Evolutionary conservation across 1,140 invertebrate genomes (phyloP).

Genomic region (Ceratina japonica): DNA sequence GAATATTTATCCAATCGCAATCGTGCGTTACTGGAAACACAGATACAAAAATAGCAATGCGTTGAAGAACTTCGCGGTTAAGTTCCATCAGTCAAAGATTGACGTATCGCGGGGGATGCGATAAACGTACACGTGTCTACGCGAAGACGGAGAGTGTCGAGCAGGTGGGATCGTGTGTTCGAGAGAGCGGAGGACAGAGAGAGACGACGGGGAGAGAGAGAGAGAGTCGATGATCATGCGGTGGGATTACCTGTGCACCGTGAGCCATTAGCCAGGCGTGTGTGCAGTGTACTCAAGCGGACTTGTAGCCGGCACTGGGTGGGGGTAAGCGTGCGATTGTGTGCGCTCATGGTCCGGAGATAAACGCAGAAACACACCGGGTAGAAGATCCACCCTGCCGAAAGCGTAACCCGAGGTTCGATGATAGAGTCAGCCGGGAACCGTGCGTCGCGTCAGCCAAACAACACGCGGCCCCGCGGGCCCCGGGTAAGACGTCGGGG

Average conservation of each 20-base stretch:
- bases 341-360: slow-evolving; percentile 26
- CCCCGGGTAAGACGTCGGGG: slow-evolving; percentile 41
- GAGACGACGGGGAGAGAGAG: slow-evolving; percentile 44
- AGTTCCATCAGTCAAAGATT: slow-evolving; percentile 12
- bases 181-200: not conserved
- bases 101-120: slow-evolving; percentile 31
- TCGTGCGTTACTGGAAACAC: too few relatives aligned
- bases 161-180: slow-evolving; percentile 37
- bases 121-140: slow-evolving; percentile 62
- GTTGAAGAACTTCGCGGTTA: not conserved
- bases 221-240: slow-evolving; percentile 54
- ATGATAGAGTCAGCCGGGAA: slow-evolving; percentile 35
- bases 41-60: not conserved
- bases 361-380: slow-evolving; percentile 12
- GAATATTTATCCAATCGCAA: too few relatives aligned
- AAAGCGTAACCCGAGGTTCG: slow-evolving; percentile 19
- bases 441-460: slow-evolving; percentile 9
- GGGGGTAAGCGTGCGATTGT: slow-evolving; percentile 46
- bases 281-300: slow-evolving; percentile 67
- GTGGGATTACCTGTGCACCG: slow-evolving; percentile 63
- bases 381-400: slow-evolving; percentile 20
- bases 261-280: slow-evolving; percentile 65
- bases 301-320: slow-evolving; percentile 58
- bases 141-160: slow-evolving; percentile 53
- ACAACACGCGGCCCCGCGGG: slow-evolving; percentile 39